phyloP scores from a whole-genome alignment of 2,888 invertebrate species.

The Cepaea hortensis region DNA sequence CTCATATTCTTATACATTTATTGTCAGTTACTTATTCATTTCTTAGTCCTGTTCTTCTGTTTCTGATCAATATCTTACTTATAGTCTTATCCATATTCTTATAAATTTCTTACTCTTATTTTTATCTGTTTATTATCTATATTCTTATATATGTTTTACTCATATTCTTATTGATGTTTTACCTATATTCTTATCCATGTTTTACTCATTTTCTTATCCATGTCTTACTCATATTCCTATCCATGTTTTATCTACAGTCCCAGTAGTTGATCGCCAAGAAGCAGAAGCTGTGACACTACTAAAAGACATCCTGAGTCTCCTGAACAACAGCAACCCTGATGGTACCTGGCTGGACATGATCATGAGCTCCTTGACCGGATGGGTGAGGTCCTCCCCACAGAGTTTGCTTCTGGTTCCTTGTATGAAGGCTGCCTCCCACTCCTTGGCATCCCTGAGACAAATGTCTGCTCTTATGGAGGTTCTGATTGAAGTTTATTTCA shows the following conservation, averaged over 20 bases:
- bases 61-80: no score
- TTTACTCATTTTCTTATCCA: no score
- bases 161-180: no score
- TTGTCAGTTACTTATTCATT: no score
- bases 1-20: no score
- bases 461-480: slow-evolving; percentile 71
- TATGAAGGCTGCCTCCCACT: slow-evolving; percentile 68
- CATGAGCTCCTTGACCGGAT: slow-evolving; percentile 65
- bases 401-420: slow-evolving; percentile 71
- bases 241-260: slow-evolving; percentile 54
- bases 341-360: slow-evolving; percentile 59
- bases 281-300: slow-evolving; percentile 69
- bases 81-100: no score
- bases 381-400: slow-evolving; percentile 72
- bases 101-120: no score
- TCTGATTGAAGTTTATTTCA: slow-evolving; percentile 70
- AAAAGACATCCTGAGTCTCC: slow-evolving; percentile 68
- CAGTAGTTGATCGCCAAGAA: slow-evolving; percentile 59
- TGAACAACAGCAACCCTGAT: slow-evolving; percentile 73
- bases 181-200: no score
- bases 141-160: no score
- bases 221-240: background rate
- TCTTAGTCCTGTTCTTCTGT: no score
- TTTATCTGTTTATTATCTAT: no score
- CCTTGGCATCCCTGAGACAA: slow-evolving; percentile 68